Percentiles rank a stretch among this genome's conserved stretches.
Evolutionary conservation across 2,113 vertebrate genomes (phyloP).

Genomic region (Dipodomys stephensi): DNA sequence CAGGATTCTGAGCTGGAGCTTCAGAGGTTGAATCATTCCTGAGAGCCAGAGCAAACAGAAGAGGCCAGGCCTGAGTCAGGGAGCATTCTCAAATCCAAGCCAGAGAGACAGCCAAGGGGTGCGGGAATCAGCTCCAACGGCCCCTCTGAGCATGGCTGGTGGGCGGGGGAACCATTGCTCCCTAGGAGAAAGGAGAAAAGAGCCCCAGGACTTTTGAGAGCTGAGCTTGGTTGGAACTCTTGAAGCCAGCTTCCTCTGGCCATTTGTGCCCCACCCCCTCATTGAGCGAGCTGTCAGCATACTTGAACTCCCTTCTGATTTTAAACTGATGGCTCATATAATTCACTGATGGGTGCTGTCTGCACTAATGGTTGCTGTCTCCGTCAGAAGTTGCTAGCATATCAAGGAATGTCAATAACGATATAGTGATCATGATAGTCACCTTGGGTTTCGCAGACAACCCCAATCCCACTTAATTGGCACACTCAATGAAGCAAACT

Average conservation of each 20-base stretch:
- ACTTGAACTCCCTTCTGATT: neutral
- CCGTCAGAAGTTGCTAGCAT: neutral
- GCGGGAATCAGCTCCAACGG: neutral
- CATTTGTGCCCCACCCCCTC: neutral
- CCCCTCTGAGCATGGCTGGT: neutral
- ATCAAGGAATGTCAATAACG: neutral
- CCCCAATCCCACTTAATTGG: neutral
- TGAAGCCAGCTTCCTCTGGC: neutral
- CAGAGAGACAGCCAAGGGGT: neutral
- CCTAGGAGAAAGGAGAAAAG: neutral
- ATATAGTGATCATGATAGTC: neutral
- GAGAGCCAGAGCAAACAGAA: neutral
- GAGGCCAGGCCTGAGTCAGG: slow-evolving; percentile 16
- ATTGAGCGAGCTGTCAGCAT: neutral
- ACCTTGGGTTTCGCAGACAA: neutral
- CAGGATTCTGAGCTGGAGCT: slow-evolving; percentile 14
- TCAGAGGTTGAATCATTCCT: slow-evolving; percentile 35
- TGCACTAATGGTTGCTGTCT: neutral
- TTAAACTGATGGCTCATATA: neutral
- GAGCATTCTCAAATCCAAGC: neutral
- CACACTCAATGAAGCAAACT: neutral
- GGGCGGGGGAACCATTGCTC: neutral
- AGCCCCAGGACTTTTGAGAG: neutral
- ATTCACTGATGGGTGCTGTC: neutral
- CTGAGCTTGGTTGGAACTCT: neutral